Conservation (phyloP, 2,113 vertebrate genomes). For the Mungos mungo region DNA sequence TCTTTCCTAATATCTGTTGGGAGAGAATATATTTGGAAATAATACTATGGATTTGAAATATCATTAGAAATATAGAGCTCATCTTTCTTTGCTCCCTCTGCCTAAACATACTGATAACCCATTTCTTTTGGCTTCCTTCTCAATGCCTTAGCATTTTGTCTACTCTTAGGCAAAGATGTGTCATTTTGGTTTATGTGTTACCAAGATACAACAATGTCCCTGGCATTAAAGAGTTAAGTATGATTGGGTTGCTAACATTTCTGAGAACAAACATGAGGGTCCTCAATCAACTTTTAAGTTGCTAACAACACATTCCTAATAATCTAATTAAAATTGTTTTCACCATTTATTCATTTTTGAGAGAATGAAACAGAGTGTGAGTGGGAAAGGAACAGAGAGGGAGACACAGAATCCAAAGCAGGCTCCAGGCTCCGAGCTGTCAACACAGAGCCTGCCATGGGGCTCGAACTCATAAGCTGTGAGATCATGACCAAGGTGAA, state of each 20-base stretch:
- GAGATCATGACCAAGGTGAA: too few relatives aligned
- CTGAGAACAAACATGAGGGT: neutral
- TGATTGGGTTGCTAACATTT: neutral
- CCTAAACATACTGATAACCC: neutral
- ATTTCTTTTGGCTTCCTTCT: neutral
- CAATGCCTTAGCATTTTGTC: neutral
- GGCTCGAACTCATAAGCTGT: too few relatives aligned
- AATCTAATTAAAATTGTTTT: neutral
- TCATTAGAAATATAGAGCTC: neutral
- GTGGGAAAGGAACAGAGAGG: too few relatives aligned
- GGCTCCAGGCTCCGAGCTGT: too few relatives aligned
- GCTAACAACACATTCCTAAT: neutral
- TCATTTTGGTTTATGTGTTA: neutral
- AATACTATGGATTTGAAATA: neutral
- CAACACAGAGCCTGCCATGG: too few relatives aligned
- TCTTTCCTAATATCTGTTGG: neutral
- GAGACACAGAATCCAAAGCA: too few relatives aligned
- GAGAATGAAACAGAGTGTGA: too few relatives aligned
- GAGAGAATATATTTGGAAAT: neutral
- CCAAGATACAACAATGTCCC: neutral
- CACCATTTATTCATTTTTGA: too few relatives aligned
- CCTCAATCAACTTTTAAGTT: neutral
- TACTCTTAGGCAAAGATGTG: neutral
- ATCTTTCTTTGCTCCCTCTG: neutral
- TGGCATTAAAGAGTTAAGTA: neutral